Evolutionary conservation across 2,888 invertebrate species (phyloP), one percentile per base, ranked within the genome.

Genomic region (Agelastica alni): DNA sequence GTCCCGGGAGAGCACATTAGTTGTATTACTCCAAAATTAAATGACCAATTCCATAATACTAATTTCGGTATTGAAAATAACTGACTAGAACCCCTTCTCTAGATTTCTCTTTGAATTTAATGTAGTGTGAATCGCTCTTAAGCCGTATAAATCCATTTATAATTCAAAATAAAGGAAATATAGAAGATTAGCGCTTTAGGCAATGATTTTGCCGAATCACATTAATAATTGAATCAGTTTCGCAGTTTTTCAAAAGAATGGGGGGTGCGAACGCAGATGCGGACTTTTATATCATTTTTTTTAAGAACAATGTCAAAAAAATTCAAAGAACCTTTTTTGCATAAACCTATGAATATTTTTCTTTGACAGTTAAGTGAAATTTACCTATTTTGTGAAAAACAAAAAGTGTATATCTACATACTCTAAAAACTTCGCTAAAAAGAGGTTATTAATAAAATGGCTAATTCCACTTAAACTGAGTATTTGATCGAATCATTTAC

Each of bases 151-250:
- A 51, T 41, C 51, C 51, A 46, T 55, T 55, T 31, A 55, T 55
- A 51, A 51, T 55, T 44, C 56, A 49, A 52, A 56, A 56, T 53
- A 56, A 57, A 62, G 58, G 55, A 59, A 60, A 58, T 60, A 59
- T 57, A 51, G 48, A 52, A 55, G 59, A 59, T 59, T 59, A 61
- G 37, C 57, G 58, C 20, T 32, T 14, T 1, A 31, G 22, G 45
- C 18, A 32, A 45, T 45, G 45, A 45, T 45, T 45, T 45, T 32
- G 45, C 20, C 20, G 34, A 20, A 32, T 39, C 43, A 37, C 42
- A 53, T 53, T 47, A 48, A 53, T 53, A 53, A 53, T 53, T 53
- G 47, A 48, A 53, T 53, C 28, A 42, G 42, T 42, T 34, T 47
- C 26, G 30, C 30, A n/a, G 34, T 36, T 39, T 20, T 32, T 20